A percentile compares a stretch with the other conserved stretches of the same genome.
Conservation (phyloP, 2,113 vertebrate genomes). For the Odobenus rosmarus region DNA sequence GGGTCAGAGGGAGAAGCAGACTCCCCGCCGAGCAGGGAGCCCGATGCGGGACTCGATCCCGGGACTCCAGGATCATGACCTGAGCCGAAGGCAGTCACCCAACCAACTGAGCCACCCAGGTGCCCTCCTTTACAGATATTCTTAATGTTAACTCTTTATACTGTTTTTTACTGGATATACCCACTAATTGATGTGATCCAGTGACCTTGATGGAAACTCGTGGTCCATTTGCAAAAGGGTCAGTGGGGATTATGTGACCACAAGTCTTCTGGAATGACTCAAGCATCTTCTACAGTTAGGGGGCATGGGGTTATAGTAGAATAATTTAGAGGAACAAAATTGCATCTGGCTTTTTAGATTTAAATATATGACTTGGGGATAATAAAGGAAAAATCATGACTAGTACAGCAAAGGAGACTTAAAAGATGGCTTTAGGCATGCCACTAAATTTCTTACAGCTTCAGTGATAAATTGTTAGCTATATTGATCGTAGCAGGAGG, state of each 20-base stretch:
- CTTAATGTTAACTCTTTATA: background rate
- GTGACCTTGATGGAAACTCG: background rate
- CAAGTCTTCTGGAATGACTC: background rate
- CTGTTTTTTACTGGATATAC: background rate
- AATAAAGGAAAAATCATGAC: conserved; percentile 5
- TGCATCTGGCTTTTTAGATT: conserved; percentile 20
- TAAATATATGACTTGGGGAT: background rate
- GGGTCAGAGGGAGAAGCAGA: too few species aligned
- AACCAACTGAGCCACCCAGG: too few species aligned
- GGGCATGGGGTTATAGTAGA: background rate
- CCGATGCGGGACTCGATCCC: too few species aligned
- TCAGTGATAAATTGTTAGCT: background rate
- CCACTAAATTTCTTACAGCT: background rate
- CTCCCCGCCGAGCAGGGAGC: too few species aligned
- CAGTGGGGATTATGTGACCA: background rate
- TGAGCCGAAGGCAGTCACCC: too few species aligned
- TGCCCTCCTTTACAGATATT: background rate
- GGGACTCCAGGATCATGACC: too few species aligned
- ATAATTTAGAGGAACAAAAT: background rate
- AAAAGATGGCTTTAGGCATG: background rate
- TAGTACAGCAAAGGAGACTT: background rate
- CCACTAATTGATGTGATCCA: background rate
- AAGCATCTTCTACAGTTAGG: background rate
- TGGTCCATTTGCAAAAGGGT: background rate
- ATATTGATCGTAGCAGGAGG: background rate